These are phyloP conservation scores for Nylanderia fulva DNA, from an alignment of 1,140 invertebrate species.

Conservation along the genomic window DNA sequence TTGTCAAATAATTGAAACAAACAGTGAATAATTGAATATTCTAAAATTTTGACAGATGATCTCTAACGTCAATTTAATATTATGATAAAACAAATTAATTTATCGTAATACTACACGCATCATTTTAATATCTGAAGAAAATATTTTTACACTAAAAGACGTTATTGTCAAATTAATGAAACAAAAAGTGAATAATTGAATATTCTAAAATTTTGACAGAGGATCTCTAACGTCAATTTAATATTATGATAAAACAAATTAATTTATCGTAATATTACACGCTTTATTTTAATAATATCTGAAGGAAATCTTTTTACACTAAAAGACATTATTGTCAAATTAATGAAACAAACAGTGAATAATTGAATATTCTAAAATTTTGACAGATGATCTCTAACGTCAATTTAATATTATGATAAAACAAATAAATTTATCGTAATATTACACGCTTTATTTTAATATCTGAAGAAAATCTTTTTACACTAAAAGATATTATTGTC, in stretches of 20 bases:
- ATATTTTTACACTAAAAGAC: slow-evolving; percentile 20
- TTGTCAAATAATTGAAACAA: slow-evolving; percentile 17
- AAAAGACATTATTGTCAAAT: slow-evolving; percentile 22
- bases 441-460: not conserved
- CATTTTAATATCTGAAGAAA: slow-evolving; percentile 6
- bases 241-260: not conserved
- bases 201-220: no score
- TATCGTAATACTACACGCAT: not conserved
- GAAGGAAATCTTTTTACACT: slow-evolving; percentile 15
- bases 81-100: not conserved
- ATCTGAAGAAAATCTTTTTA: slow-evolving; percentile 23
- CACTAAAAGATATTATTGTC: slow-evolving; percentile 21
- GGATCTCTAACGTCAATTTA: no score
- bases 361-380: not conserved
- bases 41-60: not conserved
- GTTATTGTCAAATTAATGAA: no score
- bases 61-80: not conserved
- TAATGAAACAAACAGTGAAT: not conserved
- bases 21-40: not conserved
- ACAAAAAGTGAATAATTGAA: no score
- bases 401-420: slow-evolving; percentile 6
- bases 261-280: not conserved
- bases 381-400: not conserved
- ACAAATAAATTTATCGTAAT: not conserved
- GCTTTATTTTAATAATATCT: not conserved